Percentiles rank a stretch among this genome's conserved stretches.
phyloP scores from a whole-genome alignment of 2,113 vertebrate species.

The Panthera tigris region DNA sequence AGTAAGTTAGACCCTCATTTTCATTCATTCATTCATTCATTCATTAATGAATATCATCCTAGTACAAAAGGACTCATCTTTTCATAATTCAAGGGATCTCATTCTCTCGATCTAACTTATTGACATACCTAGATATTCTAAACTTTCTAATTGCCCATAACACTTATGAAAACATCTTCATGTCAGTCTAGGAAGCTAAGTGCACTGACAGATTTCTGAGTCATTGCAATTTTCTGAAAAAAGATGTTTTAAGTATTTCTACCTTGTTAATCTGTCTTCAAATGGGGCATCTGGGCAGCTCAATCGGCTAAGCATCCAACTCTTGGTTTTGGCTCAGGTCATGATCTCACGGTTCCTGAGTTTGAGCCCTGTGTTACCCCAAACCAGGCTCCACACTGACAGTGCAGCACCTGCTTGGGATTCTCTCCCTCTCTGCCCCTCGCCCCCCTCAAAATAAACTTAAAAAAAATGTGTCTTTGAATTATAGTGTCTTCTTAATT shows the following conservation, averaged over 20 bases:
- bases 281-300: neutral
- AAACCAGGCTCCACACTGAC: no score
- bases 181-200: neutral
- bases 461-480: no score
- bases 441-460: no score
- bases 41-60: neutral
- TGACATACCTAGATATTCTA: neutral
- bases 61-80: neutral
- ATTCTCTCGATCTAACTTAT: slow-evolving; percentile 26
- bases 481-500: neutral
- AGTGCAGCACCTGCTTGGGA: no score
- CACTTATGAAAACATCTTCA: slow-evolving; percentile 7
- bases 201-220: neutral
- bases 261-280: neutral
- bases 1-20: slow-evolving; percentile 49
- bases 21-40: neutral
- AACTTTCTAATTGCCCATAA: slow-evolving; percentile 36
- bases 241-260: slow-evolving; percentile 15
- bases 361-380: no score
- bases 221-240: slow-evolving; percentile 6
- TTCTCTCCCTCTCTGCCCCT: no score
- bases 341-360: no score
- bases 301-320: no score
- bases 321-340: no score
- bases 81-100: slow-evolving; percentile 28